Base-by-base conservation (phyloP, 2,113 vertebrate species). In the Hepsetus odoe region DNA sequence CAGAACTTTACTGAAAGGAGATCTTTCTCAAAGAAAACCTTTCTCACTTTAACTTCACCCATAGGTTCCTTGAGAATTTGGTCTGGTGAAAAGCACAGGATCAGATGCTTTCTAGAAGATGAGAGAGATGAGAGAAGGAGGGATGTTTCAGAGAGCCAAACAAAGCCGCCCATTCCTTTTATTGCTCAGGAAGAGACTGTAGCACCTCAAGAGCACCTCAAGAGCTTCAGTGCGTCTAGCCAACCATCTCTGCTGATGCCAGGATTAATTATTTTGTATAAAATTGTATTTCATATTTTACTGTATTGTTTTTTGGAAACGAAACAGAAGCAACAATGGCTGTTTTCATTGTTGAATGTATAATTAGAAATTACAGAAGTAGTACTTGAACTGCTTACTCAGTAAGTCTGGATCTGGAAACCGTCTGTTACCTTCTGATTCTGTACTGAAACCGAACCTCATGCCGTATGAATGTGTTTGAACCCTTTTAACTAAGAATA, bases 131-230 rank as follows among this genome's bases (percentile, higher is more conserved):
- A n/a, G n/a, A n/a, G n/a, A n/a, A 46, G 44, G 7, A 13, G 44
- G 16, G 14, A 49, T 49, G 46, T 18, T 49, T 49, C 18, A 22
- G 51, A 16, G 32, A 56, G 51, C 53, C 44, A 30, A 20, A 67
- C 14, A 84, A 55, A 55, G 51, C 51, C 22, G 51, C n/a, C 51
- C 24, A 22, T 55, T 22, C 7, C n/a, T 55, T 22, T 55, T 55
- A 10, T 22, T 24, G 51, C 51, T 55, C 51, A 55, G 51, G 22
- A 55, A 22, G 51, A 55, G 51, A 22, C n/a, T 22, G 22, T 55
- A 55, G 9, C 51, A 55, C 51, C 51, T 55, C n/a, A 20, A 55
- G 51, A 55, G 51, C n/a, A 22, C 24, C 51, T 55, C 51, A 22
- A 55, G 51, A 22, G 20, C 51, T 55, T 55, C n/a, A 55, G 51